Evolutionary conservation across 2,888 invertebrate genomes (phyloP), one percentile per base, ranked within the genome.

Genomic region (Cepaea hortensis): DNA sequence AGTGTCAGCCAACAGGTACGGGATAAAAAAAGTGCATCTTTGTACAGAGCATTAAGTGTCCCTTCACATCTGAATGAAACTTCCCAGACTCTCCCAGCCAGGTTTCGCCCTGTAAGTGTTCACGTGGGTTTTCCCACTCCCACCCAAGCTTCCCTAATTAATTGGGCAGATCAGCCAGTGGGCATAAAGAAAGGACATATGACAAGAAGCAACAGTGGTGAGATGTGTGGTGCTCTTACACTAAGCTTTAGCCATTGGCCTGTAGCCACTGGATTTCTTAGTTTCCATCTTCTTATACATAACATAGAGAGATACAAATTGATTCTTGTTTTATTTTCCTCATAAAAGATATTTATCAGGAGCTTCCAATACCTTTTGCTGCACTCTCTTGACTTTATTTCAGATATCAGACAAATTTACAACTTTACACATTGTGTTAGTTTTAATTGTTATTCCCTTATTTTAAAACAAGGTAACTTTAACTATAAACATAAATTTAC

Each of bases 181-280:
- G 77, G 77, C n/a, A 11, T 79, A 23, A 61, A 79, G 77, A 79
- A 61, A 61, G 23, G 9, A 79, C 77, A 61, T 13, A 72, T 72
- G 50, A 70, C 20, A 72, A 81, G n/a, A 55, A 48, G 50, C 72
- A 20, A 55, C 68, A 81, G 81, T 48, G 81, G 81, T 81, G 70
- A 81, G 81, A 81, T 20, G 35, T 46, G 81, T 81, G 81, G 20
- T 79, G 55, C 55, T 23, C 61, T 81, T 65, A 35, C 81, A 46
- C 65, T 48, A 61, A 65, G 81, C 81, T 81, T 65, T 68, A 46
- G 46, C 68, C 48, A 20, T 48, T 81, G 65, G 62, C 48, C 48
- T 61, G n/a, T 79, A 81, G 81, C 81, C 81, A 46, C 9, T 48
- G 55, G 6, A 9, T 23, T 68, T 81, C 0, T 55, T 55, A 55